A percentile compares a stretch with the other conserved stretches of the same genome.
Evolutionary conservation across 2,797 vertebrate genomes (phyloP).

Genomic region (Enteromius fasciolatus): DNA sequence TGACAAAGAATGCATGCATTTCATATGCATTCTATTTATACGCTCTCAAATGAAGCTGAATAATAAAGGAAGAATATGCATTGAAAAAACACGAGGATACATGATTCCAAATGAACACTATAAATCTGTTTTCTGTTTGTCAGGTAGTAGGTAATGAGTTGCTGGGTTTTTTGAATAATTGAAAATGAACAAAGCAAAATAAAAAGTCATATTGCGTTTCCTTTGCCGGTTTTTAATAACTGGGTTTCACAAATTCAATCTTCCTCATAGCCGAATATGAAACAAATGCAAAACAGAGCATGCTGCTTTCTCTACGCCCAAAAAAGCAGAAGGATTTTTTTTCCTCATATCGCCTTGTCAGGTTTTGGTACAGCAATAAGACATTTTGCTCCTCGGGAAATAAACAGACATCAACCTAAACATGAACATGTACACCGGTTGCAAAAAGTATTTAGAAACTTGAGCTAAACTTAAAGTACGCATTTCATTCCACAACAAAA

Average conservation of each 20-base stretch:
- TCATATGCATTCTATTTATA: constrained; percentile 2
- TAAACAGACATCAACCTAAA: background rate
- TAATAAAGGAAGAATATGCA: background rate
- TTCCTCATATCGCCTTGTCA: background rate
- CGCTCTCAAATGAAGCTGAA: constrained; percentile 2
- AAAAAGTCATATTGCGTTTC: constrained; percentile 34
- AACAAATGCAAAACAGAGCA: constrained; percentile 32
- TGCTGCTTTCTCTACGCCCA: background rate
- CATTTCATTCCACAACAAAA: background rate
- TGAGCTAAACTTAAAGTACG: background rate
- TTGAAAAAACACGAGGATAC: background rate
- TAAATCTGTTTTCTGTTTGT: constrained; percentile 8
- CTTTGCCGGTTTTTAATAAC: constrained; percentile 37
- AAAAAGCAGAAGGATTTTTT: background rate
- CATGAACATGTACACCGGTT: background rate
- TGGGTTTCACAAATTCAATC: constrained; percentile 21
- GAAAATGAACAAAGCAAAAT: constrained; percentile 34
- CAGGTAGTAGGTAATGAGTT: constrained; percentile 21
- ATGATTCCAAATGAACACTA: constrained; percentile 22
- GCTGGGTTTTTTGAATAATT: constrained; percentile 28
- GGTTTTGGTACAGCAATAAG: background rate
- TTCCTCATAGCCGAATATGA: constrained; percentile 14
- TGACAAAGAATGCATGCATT: constrained; percentile 13
- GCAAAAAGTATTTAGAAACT: background rate
- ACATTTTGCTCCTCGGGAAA: background rate